Conservation (phyloP, 2,113 vertebrate genomes). For the Tringa solitaria region DNA sequence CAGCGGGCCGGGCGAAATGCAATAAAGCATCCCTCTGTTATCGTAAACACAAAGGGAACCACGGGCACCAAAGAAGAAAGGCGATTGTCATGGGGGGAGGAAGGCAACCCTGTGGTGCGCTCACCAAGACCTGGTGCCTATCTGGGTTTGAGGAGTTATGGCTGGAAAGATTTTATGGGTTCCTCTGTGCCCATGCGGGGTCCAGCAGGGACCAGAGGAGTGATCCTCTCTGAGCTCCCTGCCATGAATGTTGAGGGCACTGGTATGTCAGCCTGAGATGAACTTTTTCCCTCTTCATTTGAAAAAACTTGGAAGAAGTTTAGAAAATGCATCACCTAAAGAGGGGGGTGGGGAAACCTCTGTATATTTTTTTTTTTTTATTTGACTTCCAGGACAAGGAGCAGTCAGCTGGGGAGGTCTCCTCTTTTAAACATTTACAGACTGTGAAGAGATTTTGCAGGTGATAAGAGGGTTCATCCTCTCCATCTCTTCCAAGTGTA, state of each 20-base stretch:
- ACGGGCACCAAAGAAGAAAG: conserved; percentile 72
- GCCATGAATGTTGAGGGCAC: background rate
- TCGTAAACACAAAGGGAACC: conserved; percentile 83
- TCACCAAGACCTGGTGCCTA: background rate
- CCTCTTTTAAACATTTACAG: background rate
- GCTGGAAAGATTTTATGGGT: background rate
- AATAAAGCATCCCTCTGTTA: conserved; percentile 85
- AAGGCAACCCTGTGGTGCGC: background rate
- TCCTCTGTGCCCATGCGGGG: background rate
- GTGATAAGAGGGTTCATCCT: background rate
- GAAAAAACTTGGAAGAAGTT: conserved; percentile 35
- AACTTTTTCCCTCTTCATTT: conserved; percentile 27
- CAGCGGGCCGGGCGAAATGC: conserved; percentile 76
- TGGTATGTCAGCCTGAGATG: background rate
- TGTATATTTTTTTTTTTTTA: background rate
- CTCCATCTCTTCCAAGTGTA: background rate
- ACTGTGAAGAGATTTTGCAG: background rate
- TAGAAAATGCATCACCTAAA: background rate
- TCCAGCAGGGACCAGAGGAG: fast-evolving
- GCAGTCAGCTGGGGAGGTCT: background rate
- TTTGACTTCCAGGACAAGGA: conserved; percentile 8
- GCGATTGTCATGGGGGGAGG: conserved; percentile 48
- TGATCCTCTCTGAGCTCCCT: background rate
- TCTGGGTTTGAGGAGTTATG: background rate
- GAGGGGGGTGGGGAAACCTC: background rate